Percentiles rank a stretch among this genome's conserved stretches.
Evolutionary conservation across 2,797 vertebrate species (phyloP).

Genomic region (Strix occidentalis): DNA sequence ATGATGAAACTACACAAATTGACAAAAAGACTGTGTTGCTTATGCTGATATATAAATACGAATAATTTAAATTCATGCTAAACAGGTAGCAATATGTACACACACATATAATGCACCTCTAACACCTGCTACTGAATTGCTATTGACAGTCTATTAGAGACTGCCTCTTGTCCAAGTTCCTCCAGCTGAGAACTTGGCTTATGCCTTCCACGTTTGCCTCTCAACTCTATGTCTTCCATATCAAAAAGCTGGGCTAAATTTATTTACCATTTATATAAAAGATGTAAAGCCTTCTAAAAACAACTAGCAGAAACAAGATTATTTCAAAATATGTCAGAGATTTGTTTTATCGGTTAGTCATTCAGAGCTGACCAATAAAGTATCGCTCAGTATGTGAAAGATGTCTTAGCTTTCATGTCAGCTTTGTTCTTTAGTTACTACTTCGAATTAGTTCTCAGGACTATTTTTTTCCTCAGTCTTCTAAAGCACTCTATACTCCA

Average conservation of each 20-base stretch:
- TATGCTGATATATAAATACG: background rate
- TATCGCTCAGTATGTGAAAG: slow-evolving; percentile 2
- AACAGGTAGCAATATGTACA: background rate
- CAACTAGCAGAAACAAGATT: background rate
- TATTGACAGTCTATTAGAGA: background rate
- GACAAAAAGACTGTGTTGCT: background rate
- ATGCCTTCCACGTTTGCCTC: background rate
- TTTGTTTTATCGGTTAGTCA: background rate
- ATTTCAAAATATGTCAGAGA: background rate
- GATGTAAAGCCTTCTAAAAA: slow-evolving; percentile 19
- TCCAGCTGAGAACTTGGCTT: background rate
- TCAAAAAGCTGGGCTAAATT: background rate
- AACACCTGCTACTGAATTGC: background rate
- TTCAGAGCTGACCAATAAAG: background rate
- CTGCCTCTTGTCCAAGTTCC: background rate
- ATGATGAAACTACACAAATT: background rate
- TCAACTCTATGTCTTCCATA: background rate
- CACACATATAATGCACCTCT: background rate
- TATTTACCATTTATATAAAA: background rate
- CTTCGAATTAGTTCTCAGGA: background rate
- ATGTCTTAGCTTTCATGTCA: slow-evolving; percentile 48
- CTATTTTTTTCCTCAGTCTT: background rate
- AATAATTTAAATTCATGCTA: background rate
- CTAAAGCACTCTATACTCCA: background rate
- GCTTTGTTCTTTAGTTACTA: background rate